Evolutionary conservation across 2,888 invertebrate genomes (phyloP), one percentile per base, ranked within the genome.

Genomic region (Shargacucullia verbasci): DNA sequence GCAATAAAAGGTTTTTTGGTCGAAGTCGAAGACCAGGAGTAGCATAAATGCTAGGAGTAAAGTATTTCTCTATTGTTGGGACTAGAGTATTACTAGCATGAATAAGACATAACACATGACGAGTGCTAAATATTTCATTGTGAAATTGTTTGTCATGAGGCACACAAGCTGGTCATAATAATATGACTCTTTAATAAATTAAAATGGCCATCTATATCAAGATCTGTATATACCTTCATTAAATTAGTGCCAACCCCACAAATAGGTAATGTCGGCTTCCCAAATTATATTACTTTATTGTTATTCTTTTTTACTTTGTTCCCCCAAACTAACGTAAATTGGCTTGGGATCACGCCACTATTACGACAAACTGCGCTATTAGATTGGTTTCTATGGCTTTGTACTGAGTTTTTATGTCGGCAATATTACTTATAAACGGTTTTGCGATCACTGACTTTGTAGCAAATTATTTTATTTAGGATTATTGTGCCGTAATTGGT

Each of bases 271-370:
- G 85, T 85, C 87, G 84, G 83, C 83, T 82, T 85, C 84, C 90
- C 88, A 91, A 94, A 92, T 93, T 92, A 89, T 92, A 92, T 93
- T 91, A 92, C 87, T 91, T 91, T 92, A 92, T 91, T 93, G 91
- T 92, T 92, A 90, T 91, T 90, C 85, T 89, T 86, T 84, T 89
- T 90, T 88, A 87, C 84, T 87, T 84, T 80, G 84, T 86, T 91
- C 91, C 91, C 93, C 92, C 83, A 87, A 90, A 90, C 88, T 89
- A 88, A 83, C 85, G 90, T 90, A 93, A 90, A 92, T 94, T 92
- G 92, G 91, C 89, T 86, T 82, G 88, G 91, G 91, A 92, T 92
- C 93, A 92, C 92, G 92, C 90, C 83, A 90, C 86, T 89, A 87
- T 88, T 85, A 87, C 89, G 87, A 88, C 91, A 91, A 92, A 92